Conservation (phyloP, 1,140 invertebrate species). For the Mylabris phalerata region DNA sequence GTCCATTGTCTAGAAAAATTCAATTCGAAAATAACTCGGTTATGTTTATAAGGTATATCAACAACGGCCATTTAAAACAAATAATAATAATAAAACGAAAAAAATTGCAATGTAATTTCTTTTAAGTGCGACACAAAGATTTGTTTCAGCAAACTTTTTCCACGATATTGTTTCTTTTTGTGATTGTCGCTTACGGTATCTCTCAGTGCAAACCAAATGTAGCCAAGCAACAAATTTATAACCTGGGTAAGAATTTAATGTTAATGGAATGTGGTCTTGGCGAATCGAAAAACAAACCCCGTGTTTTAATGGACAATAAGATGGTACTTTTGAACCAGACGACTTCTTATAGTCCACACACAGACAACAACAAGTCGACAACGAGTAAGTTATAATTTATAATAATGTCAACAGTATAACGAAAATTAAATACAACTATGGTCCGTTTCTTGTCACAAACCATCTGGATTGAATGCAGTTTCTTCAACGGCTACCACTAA, state of each 20-base stretch:
- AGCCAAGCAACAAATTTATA: slow-evolving; percentile 31
- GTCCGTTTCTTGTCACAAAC: slow-evolving; percentile 28
- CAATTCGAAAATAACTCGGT: no score
- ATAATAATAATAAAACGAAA: no score
- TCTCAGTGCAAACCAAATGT: slow-evolving; percentile 18
- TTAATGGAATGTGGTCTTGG: slow-evolving; percentile 33
- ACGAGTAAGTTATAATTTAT: slow-evolving; percentile 36
- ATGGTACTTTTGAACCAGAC: slow-evolving; percentile 36
- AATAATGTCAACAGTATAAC: slow-evolving; percentile 30
- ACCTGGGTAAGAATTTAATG: slow-evolving; percentile 33
- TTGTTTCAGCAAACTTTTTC: slow-evolving; percentile 13
- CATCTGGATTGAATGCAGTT: neutral
- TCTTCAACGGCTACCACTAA: no score
- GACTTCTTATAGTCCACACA: slow-evolving; percentile 28
- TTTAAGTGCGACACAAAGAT: slow-evolving; percentile 20
- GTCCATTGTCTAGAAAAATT: no score
- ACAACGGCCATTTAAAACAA: no score
- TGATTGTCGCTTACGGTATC: slow-evolving; percentile 3
- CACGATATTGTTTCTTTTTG: slow-evolving; percentile 3
- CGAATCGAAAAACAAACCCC: slow-evolving; percentile 35
- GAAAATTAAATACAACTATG: slow-evolving; percentile 32
- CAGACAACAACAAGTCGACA: slow-evolving; percentile 2
- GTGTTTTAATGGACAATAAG: slow-evolving; percentile 38
- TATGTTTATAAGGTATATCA: no score
- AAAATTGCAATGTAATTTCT: slow-evolving; percentile 1